Evolutionary conservation across 2,113 vertebrate genomes (phyloP).

Genomic region (Ictalurus punctatus): DNA sequence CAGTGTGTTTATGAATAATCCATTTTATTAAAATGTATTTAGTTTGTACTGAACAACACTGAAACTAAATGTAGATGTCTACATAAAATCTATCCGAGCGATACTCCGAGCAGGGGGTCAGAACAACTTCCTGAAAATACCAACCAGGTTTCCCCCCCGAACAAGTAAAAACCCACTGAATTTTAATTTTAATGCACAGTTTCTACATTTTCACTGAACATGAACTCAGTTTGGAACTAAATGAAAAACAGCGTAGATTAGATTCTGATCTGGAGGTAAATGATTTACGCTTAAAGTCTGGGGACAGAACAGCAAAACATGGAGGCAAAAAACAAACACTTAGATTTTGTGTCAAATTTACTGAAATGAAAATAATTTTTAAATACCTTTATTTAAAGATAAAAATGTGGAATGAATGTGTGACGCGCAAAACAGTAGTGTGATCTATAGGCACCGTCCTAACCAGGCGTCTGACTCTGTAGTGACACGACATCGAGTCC

Average conservation of each 20-base stretch:
- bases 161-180: conserved; percentile 4
- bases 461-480: conserved; percentile 30
- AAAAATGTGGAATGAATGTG: conserved; percentile 42
- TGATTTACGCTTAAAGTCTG: neutral
- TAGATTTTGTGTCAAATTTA: conserved; percentile 21
- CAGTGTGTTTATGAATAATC: conserved; percentile 23
- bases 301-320: neutral
- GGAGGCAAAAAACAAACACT: neutral
- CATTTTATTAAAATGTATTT: conserved; percentile 47
- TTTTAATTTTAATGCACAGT: neutral
- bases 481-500: conserved; percentile 30
- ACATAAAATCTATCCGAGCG: conserved; percentile 38
- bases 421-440: conserved; percentile 33
- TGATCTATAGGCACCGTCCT: conserved; percentile 46
- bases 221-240: neutral
- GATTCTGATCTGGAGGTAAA: neutral
- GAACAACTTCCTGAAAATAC: conserved; percentile 19
- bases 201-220: conserved; percentile 10
- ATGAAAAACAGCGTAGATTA: neutral
- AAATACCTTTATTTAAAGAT: conserved; percentile 61
- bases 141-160: neutral
- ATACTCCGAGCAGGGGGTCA: conserved; percentile 30
- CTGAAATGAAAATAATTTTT: conserved; percentile 46
- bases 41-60: conserved; percentile 45
- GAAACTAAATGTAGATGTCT: conserved; percentile 44